phyloP scores from a whole-genome alignment of 2,113 vertebrate species.

The Ranitomeya imitator region DNA sequence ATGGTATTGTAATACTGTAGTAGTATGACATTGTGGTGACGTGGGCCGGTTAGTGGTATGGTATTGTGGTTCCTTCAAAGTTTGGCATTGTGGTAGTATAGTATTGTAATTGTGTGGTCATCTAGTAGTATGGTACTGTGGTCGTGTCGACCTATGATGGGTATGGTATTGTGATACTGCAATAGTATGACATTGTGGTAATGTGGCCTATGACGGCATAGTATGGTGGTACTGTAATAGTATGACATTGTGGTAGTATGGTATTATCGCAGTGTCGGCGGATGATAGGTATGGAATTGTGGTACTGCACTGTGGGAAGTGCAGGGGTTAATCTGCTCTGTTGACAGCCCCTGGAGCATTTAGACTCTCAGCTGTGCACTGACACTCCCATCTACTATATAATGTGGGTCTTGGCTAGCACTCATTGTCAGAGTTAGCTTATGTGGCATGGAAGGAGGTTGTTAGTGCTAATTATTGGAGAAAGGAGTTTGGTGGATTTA shows the following conservation, averaged over 20 bases:
- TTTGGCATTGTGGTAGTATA: neutral
- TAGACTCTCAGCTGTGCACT: no score
- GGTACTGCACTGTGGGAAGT: neutral
- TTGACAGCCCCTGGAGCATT: no score
- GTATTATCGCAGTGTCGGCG: neutral
- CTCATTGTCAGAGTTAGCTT: no score
- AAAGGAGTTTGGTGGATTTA: no score
- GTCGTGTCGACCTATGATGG: neutral
- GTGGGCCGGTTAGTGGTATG: neutral
- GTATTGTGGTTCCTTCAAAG: neutral
- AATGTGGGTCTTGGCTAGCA: no score
- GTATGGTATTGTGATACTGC: neutral
- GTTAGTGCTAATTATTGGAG: no score
- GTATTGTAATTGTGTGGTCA: neutral
- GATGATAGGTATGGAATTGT: neutral
- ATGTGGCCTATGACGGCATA: neutral
- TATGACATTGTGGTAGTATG: neutral
- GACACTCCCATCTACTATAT: no score
- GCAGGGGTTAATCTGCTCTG: no score
- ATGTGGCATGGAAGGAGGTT: no score
- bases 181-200: neutral
- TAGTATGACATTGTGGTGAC: neutral
- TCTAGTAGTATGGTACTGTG: neutral
- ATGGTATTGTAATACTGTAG: neutral
- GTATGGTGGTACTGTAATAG: neutral